These are phyloP conservation scores for Porites evermanni DNA, from an alignment of 92 coral and sea anemone species.

Conservation along the genomic window DNA sequence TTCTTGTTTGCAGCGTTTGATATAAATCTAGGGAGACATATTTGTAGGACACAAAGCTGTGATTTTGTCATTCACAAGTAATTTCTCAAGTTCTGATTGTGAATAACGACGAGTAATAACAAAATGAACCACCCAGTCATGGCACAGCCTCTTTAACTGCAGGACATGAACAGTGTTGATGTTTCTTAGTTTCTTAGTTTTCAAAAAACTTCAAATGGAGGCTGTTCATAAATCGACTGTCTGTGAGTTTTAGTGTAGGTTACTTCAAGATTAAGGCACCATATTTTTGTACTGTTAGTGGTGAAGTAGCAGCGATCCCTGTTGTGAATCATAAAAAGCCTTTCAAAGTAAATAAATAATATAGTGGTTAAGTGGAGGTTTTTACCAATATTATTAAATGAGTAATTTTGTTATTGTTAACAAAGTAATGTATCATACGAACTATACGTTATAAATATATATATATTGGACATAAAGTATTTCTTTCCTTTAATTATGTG, in stretches of 20 bases:
- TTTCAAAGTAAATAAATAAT: neutral
- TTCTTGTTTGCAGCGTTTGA: too few relatives aligned
- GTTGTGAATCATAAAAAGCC: constrained; percentile 5
- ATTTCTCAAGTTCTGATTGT: too few relatives aligned
- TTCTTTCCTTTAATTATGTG: neutral
- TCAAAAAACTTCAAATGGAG: too few relatives aligned
- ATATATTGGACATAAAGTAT: constrained; percentile 40
- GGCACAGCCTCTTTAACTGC: too few relatives aligned
- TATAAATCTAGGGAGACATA: too few relatives aligned
- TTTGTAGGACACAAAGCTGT: too few relatives aligned
- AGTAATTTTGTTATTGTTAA: constrained; percentile 28
- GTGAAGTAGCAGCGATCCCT: constrained; percentile 4
- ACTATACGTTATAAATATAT: constrained; percentile 68
- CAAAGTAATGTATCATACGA: constrained; percentile 56
- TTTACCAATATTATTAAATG: constrained; percentile 18
- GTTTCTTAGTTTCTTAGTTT: neutral
- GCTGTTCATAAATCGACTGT: too few relatives aligned
- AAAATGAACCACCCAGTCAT: too few relatives aligned
- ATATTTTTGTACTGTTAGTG: constrained; percentile 40
- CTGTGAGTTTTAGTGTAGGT: neutral
- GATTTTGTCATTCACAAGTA: too few relatives aligned
- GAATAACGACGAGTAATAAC: too few relatives aligned
- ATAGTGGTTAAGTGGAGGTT: constrained; percentile 11
- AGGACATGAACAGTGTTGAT: neutral
- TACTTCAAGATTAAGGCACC: constrained; percentile 7